Percentiles rank a stretch among this genome's conserved stretches.
Conservation (phyloP, 1,140 invertebrate species). For the Theocolax elegans region DNA sequence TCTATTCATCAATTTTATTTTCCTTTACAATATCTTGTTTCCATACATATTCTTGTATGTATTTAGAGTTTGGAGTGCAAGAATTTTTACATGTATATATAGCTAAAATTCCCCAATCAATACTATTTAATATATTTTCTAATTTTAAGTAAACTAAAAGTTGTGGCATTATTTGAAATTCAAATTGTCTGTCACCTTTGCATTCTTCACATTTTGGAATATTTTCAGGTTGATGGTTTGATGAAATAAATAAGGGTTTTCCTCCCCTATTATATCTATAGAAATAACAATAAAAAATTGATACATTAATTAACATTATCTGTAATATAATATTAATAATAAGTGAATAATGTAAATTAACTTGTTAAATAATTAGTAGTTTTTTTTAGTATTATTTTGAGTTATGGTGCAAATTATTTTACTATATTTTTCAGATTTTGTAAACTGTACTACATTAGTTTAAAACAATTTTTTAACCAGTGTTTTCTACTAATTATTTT, state of each 20-base stretch:
- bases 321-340: no score
- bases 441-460: no score
- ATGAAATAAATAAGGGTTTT: constrained; percentile 83
- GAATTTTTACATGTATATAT: constrained; percentile 87
- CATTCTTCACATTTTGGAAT: constrained; percentile 84
- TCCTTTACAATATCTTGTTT: constrained; percentile 83
- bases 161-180: constrained; percentile 96
- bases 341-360: no score
- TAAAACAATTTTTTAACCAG: no score
- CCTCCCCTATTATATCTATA: constrained; percentile 81
- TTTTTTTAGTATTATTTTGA: constrained; percentile 10
- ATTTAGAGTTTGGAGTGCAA: constrained; percentile 74
- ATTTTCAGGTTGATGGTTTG: constrained; percentile 63
- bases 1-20: background rate
- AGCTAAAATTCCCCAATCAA: constrained; percentile 91
- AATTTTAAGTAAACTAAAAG: constrained; percentile 80
- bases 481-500: no score
- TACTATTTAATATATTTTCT: constrained; percentile 74
- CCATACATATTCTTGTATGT: constrained; percentile 83
- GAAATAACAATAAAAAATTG: constrained; percentile 32
- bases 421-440: no score
- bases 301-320: constrained; percentile 1
- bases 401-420: no score
- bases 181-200: constrained; percentile 81
- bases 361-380: background rate